phyloP scores from a whole-genome alignment of 2,797 vertebrate genomes.

The Pangasius larnaudii region DNA sequence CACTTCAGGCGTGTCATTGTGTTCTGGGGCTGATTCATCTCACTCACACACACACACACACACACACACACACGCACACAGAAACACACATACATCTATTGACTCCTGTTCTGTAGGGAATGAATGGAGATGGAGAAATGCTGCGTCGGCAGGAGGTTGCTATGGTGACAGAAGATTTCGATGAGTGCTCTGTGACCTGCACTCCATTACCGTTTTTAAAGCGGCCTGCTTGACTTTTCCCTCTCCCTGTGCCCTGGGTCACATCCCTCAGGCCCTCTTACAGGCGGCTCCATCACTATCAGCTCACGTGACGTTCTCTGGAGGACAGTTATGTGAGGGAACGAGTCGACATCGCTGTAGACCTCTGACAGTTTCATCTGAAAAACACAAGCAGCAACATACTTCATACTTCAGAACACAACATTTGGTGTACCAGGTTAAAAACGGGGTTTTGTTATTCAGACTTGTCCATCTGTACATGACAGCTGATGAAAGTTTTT shows the following conservation, averaged over 20 bases:
- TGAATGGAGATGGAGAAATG: conserved; percentile 19
- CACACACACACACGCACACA: conserved; percentile 34
- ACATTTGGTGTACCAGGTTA: background rate
- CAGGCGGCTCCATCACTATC: background rate
- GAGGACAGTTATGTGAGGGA: background rate
- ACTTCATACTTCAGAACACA: background rate
- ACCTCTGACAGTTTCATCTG: background rate
- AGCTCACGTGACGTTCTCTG: background rate
- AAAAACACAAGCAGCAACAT: conserved; percentile 7
- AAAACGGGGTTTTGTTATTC: background rate
- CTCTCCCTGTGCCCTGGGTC: background rate
- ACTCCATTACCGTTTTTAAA: conserved; percentile 33
- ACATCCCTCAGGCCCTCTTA: conserved; percentile 4
- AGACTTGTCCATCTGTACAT: conserved; percentile 7
- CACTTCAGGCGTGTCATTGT: conserved; percentile 37
- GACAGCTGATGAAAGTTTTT: conserved; percentile 2
- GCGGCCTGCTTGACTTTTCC: conserved; percentile 11
- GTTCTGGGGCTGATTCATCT: conserved; percentile 26
- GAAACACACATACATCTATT: background rate
- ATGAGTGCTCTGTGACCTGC: conserved; percentile 11
- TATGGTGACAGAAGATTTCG: conserved; percentile 32
- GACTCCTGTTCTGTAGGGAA: conserved; percentile 9
- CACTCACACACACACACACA: conserved; percentile 27
- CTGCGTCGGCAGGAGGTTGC: conserved; percentile 38
- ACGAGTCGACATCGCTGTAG: background rate